phyloP scores from a whole-genome alignment of 2,113 vertebrate genomes.

The Pavo muticus region DNA sequence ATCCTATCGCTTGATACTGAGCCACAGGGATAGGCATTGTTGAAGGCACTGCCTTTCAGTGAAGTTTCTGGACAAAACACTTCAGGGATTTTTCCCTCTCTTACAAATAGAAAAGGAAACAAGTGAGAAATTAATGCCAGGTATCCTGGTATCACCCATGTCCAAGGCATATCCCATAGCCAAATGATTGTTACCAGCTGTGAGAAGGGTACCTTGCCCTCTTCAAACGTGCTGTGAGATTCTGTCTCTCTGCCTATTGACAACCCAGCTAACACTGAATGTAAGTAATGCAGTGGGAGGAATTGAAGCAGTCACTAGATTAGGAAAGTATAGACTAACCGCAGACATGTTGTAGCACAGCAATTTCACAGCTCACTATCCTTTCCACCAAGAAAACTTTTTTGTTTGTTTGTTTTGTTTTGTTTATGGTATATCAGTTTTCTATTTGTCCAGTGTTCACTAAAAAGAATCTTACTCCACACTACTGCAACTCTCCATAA shows the following conservation, averaged over 20 bases:
- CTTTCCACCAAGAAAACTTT: neutral
- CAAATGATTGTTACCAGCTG: neutral
- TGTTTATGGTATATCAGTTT: neutral
- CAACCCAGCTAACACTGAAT: neutral
- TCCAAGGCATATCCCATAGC: neutral
- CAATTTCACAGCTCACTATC: neutral
- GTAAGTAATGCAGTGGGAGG: neutral
- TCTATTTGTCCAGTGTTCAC: neutral
- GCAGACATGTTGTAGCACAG: neutral
- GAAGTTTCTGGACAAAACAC: neutral
- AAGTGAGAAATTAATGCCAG: neutral
- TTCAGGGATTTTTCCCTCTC: neutral
- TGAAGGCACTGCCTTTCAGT: neutral
- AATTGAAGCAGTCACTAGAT: neutral
- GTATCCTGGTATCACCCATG: neutral
- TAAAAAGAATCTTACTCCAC: fast-evolving
- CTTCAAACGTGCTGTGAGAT: neutral
- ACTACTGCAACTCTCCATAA: fast-evolving
- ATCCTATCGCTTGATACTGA: neutral
- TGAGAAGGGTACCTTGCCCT: neutral
- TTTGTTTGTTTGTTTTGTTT: too few species aligned
- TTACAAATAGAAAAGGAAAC: neutral
- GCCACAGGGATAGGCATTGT: neutral
- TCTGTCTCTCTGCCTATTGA: neutral
- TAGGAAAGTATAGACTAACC: neutral